Percentiles rank a stretch among this genome's conserved stretches.
Evolutionary conservation across 2,888 invertebrate species (phyloP).

Genomic region (Acleris sparsana): DNA sequence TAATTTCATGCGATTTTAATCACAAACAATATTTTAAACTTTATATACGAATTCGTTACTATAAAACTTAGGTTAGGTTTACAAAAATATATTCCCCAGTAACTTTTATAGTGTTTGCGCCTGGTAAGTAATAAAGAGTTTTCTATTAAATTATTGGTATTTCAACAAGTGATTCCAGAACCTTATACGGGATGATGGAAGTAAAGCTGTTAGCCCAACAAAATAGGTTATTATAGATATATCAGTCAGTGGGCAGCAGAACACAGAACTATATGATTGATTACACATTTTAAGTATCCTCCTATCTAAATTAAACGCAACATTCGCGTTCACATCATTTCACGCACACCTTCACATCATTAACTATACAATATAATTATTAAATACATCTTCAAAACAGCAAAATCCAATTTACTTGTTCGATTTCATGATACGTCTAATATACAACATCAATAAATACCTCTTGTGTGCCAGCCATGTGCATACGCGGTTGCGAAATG

Average conservation of each 20-base stretch:
- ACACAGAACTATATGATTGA: constrained; percentile 39
- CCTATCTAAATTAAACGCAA: constrained; percentile 57
- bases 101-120: no score
- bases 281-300: constrained; percentile 44
- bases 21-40: no score
- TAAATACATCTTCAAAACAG: constrained; percentile 50
- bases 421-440: constrained; percentile 74
- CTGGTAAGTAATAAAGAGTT: no score
- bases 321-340: constrained; percentile 30
- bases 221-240: constrained; percentile 66
- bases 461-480: constrained; percentile 52
- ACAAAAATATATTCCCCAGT: no score
- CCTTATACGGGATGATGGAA: constrained; percentile 15
- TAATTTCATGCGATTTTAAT: no score
- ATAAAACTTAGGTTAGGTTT: no score
- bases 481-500: constrained; percentile 63
- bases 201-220: constrained; percentile 55
- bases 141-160: neutral
- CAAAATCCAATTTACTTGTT: constrained; percentile 67
- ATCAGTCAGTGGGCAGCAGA: constrained; percentile 77
- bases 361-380: constrained; percentile 46
- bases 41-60: no score
- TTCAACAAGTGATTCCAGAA: neutral
- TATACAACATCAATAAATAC: constrained; percentile 65
- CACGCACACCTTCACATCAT: constrained; percentile 38